Evolutionary conservation across 2,888 invertebrate species (phyloP).

Genomic region (Stenodema calcarata): DNA sequence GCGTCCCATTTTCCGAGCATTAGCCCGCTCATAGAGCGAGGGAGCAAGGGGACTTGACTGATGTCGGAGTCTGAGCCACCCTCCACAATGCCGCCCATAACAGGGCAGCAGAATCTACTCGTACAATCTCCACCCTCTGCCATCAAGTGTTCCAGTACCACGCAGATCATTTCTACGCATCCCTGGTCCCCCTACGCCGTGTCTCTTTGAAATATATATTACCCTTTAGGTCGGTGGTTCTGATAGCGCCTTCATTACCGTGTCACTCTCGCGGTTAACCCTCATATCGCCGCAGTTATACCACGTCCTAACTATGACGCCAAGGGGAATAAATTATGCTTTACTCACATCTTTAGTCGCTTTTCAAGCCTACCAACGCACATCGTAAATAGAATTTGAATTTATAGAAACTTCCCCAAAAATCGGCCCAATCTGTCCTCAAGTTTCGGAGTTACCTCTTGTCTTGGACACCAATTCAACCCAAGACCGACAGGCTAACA

Average conservation of each 20-base stretch:
- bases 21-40: background rate
- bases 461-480: too few relatives aligned
- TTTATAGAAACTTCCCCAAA: too few relatives aligned
- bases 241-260: slow-evolving; percentile 13
- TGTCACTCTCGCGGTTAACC: background rate
- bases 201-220: slow-evolving; percentile 16
- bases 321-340: background rate
- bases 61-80: background rate
- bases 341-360: background rate
- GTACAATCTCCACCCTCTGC: background rate
- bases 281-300: background rate
- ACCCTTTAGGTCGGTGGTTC: background rate
- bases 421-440: too few relatives aligned
- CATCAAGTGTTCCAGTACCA: background rate
- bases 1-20: background rate
- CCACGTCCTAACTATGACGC: background rate
- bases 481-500: too few relatives aligned
- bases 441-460: too few relatives aligned
- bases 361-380: too few relatives aligned
- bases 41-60: background rate
- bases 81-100: background rate
- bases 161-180: background rate
- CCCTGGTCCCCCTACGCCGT: background rate
- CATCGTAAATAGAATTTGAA: too few relatives aligned
- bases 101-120: background rate